Evolutionary conservation across 2,797 vertebrate genomes (phyloP), one percentile per base, ranked within the genome.

Genomic region (Falco biarmicus): DNA sequence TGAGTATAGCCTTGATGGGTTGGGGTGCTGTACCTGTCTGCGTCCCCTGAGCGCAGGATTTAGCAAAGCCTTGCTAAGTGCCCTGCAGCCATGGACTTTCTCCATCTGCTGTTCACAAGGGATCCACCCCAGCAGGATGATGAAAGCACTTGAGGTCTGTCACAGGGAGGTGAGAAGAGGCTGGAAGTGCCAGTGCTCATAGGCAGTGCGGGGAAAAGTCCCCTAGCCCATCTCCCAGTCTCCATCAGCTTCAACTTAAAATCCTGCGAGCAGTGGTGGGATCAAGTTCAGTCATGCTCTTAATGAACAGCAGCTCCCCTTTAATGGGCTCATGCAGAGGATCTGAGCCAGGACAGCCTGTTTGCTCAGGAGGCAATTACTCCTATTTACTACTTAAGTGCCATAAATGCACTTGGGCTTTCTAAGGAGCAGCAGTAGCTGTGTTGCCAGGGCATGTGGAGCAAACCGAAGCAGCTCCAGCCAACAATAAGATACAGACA

Each of bases 1-100:
- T 9, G 56, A 63, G 22, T 20, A 6, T 4, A 81, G 28, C n/a
- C 26, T 53, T 0, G 2, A 5, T 1, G 9, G 34, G 4, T 39
- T 1, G 8, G 22, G 28, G 24, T 54, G 59, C 18, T 51, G 22
- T 48, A 50, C 39, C 21, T 51, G 10, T 18, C 41, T 1, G 0
- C 48, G 32, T 15, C 20, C 32, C 17, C 8, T 5, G 10, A 68
- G 41, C 3, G 10, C 0, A 45, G 37, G 21, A 31, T 57, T 71
- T 75, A 65, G 60, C 56, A 77, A 69, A 70, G 41, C 64, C 48
- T 77, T 60, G 19, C 9, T 24, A 73, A 81, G 41, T 2, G 2
- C 28, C 29, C 41, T 61, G 34, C 32, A 79, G 61, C 65, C 22
- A 4, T 28, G 15, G 61, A 4, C 48, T n/a, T 86, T 83, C 56